These are phyloP conservation scores for Phenacoccus solenopsis DNA, from an alignment of 1,140 invertebrate genomes.

Conservation along the genomic window DNA sequence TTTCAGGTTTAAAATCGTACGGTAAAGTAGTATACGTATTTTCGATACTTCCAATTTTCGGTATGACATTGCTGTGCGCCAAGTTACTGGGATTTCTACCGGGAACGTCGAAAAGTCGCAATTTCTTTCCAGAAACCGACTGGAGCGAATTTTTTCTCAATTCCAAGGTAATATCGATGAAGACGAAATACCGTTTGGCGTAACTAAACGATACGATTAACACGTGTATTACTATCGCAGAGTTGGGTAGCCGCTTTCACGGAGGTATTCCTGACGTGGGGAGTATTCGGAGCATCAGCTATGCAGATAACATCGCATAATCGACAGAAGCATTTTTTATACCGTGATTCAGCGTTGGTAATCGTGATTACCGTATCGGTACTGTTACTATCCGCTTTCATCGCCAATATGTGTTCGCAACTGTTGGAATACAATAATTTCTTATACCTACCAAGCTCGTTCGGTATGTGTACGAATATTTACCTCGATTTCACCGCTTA, in stretches of 20 bases:
- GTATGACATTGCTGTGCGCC: constrained; percentile 54
- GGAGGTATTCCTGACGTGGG: constrained; percentile 82
- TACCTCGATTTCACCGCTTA: background rate
- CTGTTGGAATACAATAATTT: constrained; percentile 58
- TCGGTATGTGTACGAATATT: constrained; percentile 46
- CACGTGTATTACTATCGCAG: constrained; percentile 38
- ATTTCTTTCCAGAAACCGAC: constrained; percentile 58
- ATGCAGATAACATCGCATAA: constrained; percentile 60
- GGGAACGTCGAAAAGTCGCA: constrained; percentile 41
- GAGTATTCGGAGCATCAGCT: constrained; percentile 66
- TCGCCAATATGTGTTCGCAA: constrained; percentile 66
- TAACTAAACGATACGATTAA: background rate
- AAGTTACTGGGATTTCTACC: constrained; percentile 59
- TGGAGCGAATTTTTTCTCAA: constrained; percentile 76
- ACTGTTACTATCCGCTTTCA: constrained; percentile 55
- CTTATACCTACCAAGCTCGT: constrained; percentile 64
- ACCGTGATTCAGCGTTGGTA: constrained; percentile 65
- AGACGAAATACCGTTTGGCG: background rate
- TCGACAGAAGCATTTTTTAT: constrained; percentile 54
- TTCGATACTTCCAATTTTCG: constrained; percentile 55
- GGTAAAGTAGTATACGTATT: constrained; percentile 69
- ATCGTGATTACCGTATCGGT: constrained; percentile 62
- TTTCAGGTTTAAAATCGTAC: constrained; percentile 58
- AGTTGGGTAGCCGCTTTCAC: constrained; percentile 77
- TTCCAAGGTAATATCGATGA: constrained; percentile 42